These are phyloP conservation scores for Sepiola atlantica DNA, from an alignment of 2,888 invertebrate species.

Conservation along the genomic window DNA sequence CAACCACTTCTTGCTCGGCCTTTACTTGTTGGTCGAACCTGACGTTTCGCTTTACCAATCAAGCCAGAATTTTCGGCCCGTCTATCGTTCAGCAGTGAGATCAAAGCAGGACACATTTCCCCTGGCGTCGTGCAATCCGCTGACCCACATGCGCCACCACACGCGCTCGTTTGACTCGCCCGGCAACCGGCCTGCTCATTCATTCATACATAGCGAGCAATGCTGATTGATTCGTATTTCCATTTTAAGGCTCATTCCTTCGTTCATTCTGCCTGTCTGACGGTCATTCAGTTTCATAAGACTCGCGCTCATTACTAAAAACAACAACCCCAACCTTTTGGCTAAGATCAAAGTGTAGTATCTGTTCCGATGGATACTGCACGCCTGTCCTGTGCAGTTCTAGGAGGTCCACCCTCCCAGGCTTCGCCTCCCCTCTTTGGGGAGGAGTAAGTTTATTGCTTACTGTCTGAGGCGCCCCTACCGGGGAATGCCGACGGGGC, in stretches of 20 bases:
- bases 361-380: too few species aligned
- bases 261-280: not conserved
- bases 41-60: not conserved
- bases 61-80: not conserved
- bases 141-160: not conserved
- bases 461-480: too few species aligned
- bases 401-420: too few species aligned
- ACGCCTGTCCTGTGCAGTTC: too few species aligned
- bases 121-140: not conserved
- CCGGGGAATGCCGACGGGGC: too few species aligned
- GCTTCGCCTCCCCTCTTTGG: too few species aligned
- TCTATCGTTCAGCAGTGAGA: not conserved
- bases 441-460: too few species aligned
- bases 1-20: not conserved
- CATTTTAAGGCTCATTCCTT: not conserved
- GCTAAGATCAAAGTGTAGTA: too few species aligned
- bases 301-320: too few species aligned
- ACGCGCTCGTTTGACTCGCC: not conserved
- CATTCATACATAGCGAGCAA: not conserved
- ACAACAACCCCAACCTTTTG: too few species aligned
- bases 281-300: not conserved
- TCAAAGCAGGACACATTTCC: not conserved
- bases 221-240: not conserved
- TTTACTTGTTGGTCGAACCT: conserved; percentile 4
- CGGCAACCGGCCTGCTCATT: not conserved